A percentile compares a stretch with the other conserved stretches of the same genome.
Conservation (phyloP, 1,140 invertebrate genomes). For the Drosophila saltans region DNA sequence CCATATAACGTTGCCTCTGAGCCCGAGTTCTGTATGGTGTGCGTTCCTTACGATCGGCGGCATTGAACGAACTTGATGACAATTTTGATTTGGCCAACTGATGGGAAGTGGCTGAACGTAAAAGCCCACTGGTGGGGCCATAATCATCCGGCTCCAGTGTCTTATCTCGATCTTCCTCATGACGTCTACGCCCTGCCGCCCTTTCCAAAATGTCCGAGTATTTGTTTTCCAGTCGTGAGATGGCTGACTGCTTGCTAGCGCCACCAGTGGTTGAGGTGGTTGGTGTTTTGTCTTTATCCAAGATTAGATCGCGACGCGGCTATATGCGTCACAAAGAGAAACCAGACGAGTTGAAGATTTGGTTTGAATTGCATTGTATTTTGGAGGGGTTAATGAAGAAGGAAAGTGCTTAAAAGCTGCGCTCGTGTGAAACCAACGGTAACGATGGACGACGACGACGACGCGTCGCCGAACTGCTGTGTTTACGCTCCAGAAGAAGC, state of each 20-base stretch:
- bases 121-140: conserved; percentile 80
- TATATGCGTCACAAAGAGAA: conserved; percentile 56
- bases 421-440: conserved; percentile 77
- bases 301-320: conserved; percentile 54
- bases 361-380: conserved; percentile 26
- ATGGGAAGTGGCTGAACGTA: conserved; percentile 86
- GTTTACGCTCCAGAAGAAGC: conserved; percentile 64
- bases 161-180: conserved; percentile 86
- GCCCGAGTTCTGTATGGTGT: conserved; percentile 70
- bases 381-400: conserved; percentile 51
- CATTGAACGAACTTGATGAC: conserved; percentile 83
- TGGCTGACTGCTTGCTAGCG: conserved; percentile 79
- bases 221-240: conserved; percentile 89
- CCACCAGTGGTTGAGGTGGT: conserved; percentile 37
- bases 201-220: conserved; percentile 89
- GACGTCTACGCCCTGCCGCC: conserved; percentile 85
- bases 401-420: conserved; percentile 69
- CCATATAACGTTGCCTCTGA: conserved; percentile 68
- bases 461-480: conserved; percentile 35
- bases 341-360: conserved; percentile 37
- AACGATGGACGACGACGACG: conserved; percentile 37
- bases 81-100: conserved; percentile 84
- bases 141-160: conserved; percentile 86
- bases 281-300: conserved; percentile 80
- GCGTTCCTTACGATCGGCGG: conserved; percentile 75